Base-by-base conservation (phyloP, 2,888 invertebrate species). In the Fragum fragum region DNA sequence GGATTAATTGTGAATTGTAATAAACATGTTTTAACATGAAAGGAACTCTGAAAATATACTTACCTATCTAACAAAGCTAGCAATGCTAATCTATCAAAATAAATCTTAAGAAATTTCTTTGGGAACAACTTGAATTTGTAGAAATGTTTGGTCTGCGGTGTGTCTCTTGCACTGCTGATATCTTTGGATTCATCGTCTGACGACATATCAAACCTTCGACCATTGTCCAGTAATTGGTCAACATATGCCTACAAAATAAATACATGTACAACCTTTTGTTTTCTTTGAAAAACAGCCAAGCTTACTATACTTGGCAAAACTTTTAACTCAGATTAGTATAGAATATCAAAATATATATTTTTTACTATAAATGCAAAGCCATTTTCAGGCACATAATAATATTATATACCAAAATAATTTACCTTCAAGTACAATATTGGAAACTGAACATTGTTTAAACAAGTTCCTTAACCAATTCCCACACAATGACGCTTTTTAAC, bases 61-160 rank as follows among this genome's bases (percentile, higher is more conserved):
- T 88, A 94, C 94, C 95, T 96, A 95, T 99, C 99, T 88, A 99
- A 96, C 21, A 99, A 95, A 0, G 99, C 98, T 94, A 99, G 95
- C 61, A 99, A 95, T 87, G 98, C 97, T 71, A 99, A 95, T 63
- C 99, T 96, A 94, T 99, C 99, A 96, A 99, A 97, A 73, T 97
- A 96, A 47, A 99, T 96, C 95, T 98, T 98, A 0, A 98, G 94
- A 89, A 96, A 92, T 57, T 89, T 89, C 86, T 92, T 93, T 69
- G 96, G 96, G n/a, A 96, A 95, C 53, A 97, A 92, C 94, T 96
- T 96, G 92, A 97, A 96, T 92, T 97, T 97, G 94, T 98, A 97
- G 94, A 97, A 97, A 91, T 96, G 96, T 79, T 94, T 93, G 16
- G 86, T 76, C 36, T 94, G 93, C 77, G 94, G 94, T 26, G 91